These are phyloP conservation scores for Lycia hirtaria DNA, from an alignment of 2,888 invertebrate species.

Conservation along the genomic window DNA sequence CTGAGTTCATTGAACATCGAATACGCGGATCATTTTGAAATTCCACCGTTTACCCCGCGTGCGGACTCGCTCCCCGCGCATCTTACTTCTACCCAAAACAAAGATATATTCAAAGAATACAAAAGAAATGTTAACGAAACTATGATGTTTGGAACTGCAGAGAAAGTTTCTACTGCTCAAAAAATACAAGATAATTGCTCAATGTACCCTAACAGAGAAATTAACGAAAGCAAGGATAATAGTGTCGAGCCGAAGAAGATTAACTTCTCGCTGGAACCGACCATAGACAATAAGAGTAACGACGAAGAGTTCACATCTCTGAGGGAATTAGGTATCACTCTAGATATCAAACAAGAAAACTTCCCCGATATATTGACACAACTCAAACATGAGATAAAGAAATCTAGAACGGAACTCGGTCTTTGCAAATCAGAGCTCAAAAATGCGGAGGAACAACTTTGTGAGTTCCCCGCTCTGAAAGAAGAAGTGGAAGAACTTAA, in stretches of 20 bases:
- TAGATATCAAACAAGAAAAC: slow-evolving; percentile 76
- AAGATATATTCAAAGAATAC: slow-evolving; percentile 59
- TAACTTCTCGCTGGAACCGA: slow-evolving; percentile 72
- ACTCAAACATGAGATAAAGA: slow-evolving; percentile 82
- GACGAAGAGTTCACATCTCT: slow-evolving; percentile 80
- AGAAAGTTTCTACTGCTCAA: slow-evolving; percentile 63
- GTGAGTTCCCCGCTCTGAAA: slow-evolving; percentile 80
- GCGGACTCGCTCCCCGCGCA: slow-evolving; percentile 75
- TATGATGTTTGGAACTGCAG: slow-evolving; percentile 63
- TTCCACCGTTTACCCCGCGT: slow-evolving; percentile 62
- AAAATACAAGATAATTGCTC: slow-evolving; percentile 78
- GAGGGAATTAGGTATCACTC: slow-evolving; percentile 79
- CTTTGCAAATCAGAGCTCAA: slow-evolving; percentile 82
- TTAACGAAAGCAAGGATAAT: slow-evolving; percentile 66
- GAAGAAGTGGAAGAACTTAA: slow-evolving; percentile 80
- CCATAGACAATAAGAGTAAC: slow-evolving; percentile 66
- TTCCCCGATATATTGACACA: slow-evolving; percentile 77
- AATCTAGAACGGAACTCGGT: slow-evolving; percentile 82
- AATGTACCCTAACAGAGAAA: slow-evolving; percentile 78
- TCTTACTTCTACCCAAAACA: slow-evolving; percentile 74
- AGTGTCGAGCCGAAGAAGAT: slow-evolving; percentile 79
- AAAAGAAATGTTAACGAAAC: slow-evolving; percentile 80
- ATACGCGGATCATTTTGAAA: slow-evolving; percentile 63
- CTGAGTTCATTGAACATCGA: slow-evolving; percentile 75
- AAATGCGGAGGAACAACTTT: slow-evolving; percentile 81